Percentiles rank a stretch among this genome's conserved stretches.
phyloP scores from a whole-genome alignment of 2,113 vertebrate species.

The cat (Felis catus) region F.catus_Fca126_mat1.0 CM031414.1:2000001-2000500 shows the following conservation, averaged over 20 bases:
- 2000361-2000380: background rate
- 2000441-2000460: background rate
- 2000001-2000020: background rate
- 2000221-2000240: no score
- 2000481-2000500: background rate
- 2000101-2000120: background rate
- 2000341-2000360: background rate
- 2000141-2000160: background rate
- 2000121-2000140: background rate
- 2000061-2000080: no score
- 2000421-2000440: background rate
- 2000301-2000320: background rate
- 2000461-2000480: background rate
- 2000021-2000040: background rate
- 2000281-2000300: no score
- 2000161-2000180: no score
- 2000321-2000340: no score
- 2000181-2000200: no score
- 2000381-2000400: background rate
- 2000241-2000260: background rate
- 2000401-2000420: background rate
- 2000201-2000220: background rate
- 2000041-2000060: background rate
- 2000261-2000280: background rate
- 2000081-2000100: background rate